Conservation (phyloP, 1,140 invertebrate genomes). For the Aphaenogaster ashmeadi region DNA sequence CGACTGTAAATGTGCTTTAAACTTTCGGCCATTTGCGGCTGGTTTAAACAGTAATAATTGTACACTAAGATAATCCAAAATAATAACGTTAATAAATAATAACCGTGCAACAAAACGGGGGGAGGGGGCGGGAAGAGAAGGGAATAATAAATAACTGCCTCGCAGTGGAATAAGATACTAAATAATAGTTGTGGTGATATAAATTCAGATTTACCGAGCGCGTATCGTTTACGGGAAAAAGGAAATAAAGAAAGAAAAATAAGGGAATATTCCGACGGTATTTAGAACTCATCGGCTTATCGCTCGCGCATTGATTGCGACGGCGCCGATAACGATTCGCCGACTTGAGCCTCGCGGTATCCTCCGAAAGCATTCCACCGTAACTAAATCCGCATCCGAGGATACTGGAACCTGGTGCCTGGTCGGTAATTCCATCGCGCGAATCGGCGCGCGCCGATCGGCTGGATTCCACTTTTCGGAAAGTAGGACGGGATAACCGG, state of each 20-base stretch:
- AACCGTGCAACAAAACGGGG: background rate
- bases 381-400: slow-evolving; percentile 45
- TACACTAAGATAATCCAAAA: slow-evolving; percentile 36
- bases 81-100: slow-evolving; percentile 58
- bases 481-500: slow-evolving; percentile 14
- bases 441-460: slow-evolving; percentile 37
- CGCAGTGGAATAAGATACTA: background rate
- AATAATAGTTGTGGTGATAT: background rate
- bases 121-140: background rate
- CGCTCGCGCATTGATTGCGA: slow-evolving; percentile 11
- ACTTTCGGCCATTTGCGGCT: slow-evolving; percentile 57
- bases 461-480: slow-evolving; percentile 36
- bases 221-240: background rate
- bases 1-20: slow-evolving; percentile 55
- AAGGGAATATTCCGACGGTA: background rate
- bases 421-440: slow-evolving; percentile 47
- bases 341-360: slow-evolving; percentile 33
- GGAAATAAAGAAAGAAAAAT: background rate
- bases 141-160: background rate
- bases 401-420: background rate
- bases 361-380: background rate
- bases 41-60: slow-evolving; percentile 50
- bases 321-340: background rate
- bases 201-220: slow-evolving; percentile 22
- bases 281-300: slow-evolving; percentile 37